Evolutionary conservation across 1,140 invertebrate species (phyloP).

Genomic region (Copidosoma floridanum): DNA sequence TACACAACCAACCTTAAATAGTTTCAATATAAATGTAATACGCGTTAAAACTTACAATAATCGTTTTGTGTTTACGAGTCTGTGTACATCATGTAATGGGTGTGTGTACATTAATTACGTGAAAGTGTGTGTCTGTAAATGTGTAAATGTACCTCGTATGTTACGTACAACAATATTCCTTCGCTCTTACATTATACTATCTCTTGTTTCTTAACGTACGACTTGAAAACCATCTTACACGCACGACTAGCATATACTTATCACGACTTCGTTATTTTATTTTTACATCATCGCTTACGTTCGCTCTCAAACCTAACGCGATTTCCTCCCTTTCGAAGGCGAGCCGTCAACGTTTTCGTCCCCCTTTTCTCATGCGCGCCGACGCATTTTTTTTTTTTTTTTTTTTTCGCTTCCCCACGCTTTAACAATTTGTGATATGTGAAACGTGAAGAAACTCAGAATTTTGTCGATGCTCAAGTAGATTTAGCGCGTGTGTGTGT

Average conservation of each 20-base stretch:
- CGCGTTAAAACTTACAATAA: conserved; percentile 4
- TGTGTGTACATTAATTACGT: conserved; percentile 14
- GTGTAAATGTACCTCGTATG: too few species aligned
- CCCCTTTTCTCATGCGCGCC: too few species aligned
- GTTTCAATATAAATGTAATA: neutral
- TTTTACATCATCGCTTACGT: neutral
- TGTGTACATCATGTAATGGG: neutral
- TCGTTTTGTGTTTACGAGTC: neutral
- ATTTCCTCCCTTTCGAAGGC: neutral
- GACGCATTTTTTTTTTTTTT: neutral
- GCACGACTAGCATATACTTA: conserved; percentile 21
- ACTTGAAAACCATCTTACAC: neutral
- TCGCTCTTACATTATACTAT: too few species aligned
- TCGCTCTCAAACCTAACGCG: neutral
- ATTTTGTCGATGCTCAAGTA: neutral
- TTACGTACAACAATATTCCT: conserved; percentile 6
- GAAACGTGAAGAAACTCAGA: conserved; percentile 13
- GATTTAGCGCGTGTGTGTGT: neutral
- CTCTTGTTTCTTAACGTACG: neutral
- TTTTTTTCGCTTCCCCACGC: conserved; percentile 9
- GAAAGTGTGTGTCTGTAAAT: too few species aligned
- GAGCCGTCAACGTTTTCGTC: too few species aligned
- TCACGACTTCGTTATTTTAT: conserved; percentile 19
- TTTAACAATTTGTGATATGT: conserved; percentile 26
- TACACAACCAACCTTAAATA: conserved; percentile 1